Evolutionary conservation across 2,113 vertebrate species (phyloP).

Genomic region (Electrona antarctica): DNA sequence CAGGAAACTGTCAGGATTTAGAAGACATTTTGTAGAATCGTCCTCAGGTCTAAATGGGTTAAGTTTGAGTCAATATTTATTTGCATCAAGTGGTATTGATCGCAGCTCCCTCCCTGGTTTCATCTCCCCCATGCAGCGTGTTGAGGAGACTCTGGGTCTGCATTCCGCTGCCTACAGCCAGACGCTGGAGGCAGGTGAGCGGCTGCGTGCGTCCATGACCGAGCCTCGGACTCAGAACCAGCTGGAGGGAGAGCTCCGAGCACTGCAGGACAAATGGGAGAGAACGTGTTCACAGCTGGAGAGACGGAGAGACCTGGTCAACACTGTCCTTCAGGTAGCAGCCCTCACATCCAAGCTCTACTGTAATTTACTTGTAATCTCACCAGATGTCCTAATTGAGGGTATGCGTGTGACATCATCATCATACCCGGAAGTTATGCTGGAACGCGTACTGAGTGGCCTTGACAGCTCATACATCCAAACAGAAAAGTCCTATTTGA

Average conservation of each 20-base stretch:
- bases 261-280: slow-evolving; percentile 81
- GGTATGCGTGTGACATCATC: too few relatives aligned
- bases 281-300: slow-evolving; percentile 65
- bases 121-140: slow-evolving; percentile 67
- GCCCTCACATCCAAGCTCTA: not conserved
- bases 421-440: too few relatives aligned
- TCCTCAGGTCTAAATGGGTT: too few relatives aligned
- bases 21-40: too few relatives aligned
- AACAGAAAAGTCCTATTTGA: too few relatives aligned
- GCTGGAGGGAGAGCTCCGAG: slow-evolving; percentile 74
- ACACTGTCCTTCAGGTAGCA: slow-evolving; percentile 73
- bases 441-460: too few relatives aligned
- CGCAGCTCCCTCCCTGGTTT: slow-evolving; percentile 47
- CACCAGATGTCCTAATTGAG: too few relatives aligned
- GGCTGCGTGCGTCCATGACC: slow-evolving; percentile 54
- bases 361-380: not conserved
- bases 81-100: too few relatives aligned
- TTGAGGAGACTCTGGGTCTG: slow-evolving; percentile 72
- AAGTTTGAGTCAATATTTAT: too few relatives aligned
- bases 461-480: too few relatives aligned
- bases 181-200: slow-evolving; percentile 74
- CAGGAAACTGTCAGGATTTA: too few relatives aligned
- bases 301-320: slow-evolving; percentile 60
- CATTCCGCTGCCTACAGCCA: slow-evolving; percentile 70
- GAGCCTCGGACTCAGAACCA: slow-evolving; percentile 46